phyloP scores from a whole-genome alignment of 1,140 invertebrate species.

The Cyphomyrmex costatus region DNA sequence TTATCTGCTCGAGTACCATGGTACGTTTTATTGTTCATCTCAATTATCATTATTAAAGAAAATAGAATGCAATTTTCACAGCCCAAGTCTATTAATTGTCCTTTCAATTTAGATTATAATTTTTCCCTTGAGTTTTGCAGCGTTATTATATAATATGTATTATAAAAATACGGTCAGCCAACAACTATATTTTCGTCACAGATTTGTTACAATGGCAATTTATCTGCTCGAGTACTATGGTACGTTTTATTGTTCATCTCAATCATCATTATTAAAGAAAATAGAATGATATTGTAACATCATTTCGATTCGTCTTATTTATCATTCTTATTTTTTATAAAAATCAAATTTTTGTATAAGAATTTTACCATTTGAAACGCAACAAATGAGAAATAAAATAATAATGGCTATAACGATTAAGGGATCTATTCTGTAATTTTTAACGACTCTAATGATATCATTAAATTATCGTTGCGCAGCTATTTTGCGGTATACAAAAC shows the following conservation, averaged over 20 bases:
- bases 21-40: slow-evolving; percentile 18
- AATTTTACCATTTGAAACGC: no score
- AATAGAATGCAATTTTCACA: slow-evolving; percentile 44
- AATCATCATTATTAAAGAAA: background rate
- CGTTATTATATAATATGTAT: slow-evolving; percentile 30
- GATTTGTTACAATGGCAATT: slow-evolving; percentile 28
- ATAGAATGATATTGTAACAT: background rate
- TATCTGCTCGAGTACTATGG: slow-evolving; percentile 4
- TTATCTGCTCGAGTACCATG: slow-evolving; percentile 6
- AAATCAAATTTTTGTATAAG: background rate
- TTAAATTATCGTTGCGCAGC: no score
- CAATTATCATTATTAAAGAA: background rate
- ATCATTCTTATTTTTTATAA: background rate
- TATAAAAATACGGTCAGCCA: background rate
- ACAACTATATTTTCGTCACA: slow-evolving; percentile 23
- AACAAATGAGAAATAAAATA: no score
- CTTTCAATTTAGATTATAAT: slow-evolving; percentile 48
- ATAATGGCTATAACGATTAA: no score
- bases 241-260: slow-evolving; percentile 15
- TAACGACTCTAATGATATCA: no score
- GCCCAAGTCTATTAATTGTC: slow-evolving; percentile 28
- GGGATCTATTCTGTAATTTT: no score
- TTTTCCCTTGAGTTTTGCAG: background rate
- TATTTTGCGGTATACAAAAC: no score
- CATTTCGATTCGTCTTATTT: slow-evolving; percentile 13